Evolutionary conservation across 2,113 vertebrate species (phyloP).

Genomic region (Notarius quadriscutis): DNA sequence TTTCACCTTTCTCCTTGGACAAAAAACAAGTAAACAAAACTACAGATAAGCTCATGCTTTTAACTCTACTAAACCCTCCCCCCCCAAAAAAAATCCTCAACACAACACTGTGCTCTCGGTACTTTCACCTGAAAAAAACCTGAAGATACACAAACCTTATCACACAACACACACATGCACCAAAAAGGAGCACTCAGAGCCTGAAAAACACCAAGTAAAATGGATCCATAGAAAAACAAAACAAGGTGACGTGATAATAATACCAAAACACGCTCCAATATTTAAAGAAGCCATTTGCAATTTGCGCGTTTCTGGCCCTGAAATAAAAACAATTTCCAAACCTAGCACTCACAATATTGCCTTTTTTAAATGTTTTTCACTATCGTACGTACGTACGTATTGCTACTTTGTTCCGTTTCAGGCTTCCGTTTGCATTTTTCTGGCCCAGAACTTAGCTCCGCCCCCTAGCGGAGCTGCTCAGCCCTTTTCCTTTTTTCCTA

Average conservation of each 20-base stretch:
- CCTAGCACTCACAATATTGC: background rate
- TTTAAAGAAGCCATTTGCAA: background rate
- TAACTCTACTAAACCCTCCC: background rate
- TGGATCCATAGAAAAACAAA: background rate
- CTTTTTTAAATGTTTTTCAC: background rate
- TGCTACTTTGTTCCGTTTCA: background rate
- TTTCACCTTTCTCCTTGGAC: background rate
- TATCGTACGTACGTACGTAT: too few species aligned
- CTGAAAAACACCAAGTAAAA: background rate
- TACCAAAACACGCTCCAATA: slow-evolving; percentile 4
- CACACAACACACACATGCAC: background rate
- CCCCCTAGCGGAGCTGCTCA: background rate
- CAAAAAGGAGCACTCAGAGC: background rate
- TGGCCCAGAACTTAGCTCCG: background rate
- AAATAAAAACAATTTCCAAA: background rate
- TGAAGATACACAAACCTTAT: background rate
- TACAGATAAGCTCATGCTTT: background rate
- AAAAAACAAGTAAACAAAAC: background rate
- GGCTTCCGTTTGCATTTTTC: background rate
- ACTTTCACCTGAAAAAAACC: background rate
- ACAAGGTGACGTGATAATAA: background rate
- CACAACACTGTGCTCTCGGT: slow-evolving; percentile 22
- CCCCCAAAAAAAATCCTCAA: background rate
- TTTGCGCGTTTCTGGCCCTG: background rate
- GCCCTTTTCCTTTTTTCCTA: background rate